Evolutionary conservation across 2,888 invertebrate species (phyloP).

Genomic region (Thera obeliscata): DNA sequence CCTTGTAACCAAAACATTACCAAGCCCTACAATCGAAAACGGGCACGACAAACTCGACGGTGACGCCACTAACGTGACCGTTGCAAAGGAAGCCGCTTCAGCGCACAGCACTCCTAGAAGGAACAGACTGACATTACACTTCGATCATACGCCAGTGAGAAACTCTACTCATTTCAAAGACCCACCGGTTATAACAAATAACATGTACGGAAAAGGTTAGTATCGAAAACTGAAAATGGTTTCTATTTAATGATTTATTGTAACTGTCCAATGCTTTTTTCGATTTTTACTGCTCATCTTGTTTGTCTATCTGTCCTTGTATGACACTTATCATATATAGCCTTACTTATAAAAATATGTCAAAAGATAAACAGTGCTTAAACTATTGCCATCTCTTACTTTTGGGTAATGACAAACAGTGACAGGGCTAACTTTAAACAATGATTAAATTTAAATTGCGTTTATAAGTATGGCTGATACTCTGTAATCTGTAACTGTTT

Average conservation of each 20-base stretch:
- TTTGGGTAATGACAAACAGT: no score
- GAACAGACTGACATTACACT: constrained; percentile 88
- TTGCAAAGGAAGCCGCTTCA: constrained; percentile 63
- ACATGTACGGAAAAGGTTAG: constrained; percentile 74
- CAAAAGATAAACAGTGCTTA: no score
- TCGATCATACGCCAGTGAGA: constrained; percentile 88
- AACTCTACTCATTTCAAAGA: constrained; percentile 91
- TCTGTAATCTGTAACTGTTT: no score
- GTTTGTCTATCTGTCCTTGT: constrained; percentile 11
- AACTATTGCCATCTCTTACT: no score
- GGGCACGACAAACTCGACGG: constrained; percentile 71
- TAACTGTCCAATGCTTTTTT: constrained; percentile 16
- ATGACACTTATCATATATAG: no score
- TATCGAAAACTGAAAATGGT: constrained; percentile 9
- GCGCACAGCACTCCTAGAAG: constrained; percentile 82
- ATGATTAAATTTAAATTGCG: no score
- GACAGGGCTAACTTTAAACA: no score
- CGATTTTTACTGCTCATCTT: constrained; percentile 5
- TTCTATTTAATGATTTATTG: background rate
- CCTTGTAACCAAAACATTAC: constrained; percentile 72
- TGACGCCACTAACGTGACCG: constrained; percentile 55
- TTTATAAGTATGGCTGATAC: no score
- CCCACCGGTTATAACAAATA: constrained; percentile 77
- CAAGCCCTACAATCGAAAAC: constrained; percentile 69
- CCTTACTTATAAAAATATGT: no score